Conservation (phyloP, 2,797 vertebrate species). For the Phrynocephalus guinanensis region DNA sequence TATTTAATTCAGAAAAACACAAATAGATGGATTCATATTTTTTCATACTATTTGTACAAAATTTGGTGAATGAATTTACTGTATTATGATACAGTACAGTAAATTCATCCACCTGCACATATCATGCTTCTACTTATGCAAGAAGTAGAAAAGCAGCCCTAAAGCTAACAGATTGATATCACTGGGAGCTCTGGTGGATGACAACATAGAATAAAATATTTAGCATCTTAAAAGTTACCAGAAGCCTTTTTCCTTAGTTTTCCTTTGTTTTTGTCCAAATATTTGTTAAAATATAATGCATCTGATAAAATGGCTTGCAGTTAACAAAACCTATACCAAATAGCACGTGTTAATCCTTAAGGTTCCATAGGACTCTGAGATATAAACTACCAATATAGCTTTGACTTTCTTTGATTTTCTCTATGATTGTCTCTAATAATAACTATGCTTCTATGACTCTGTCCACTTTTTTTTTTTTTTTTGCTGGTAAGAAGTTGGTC, state of each 20-base stretch:
- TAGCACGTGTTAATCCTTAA: too few relatives aligned
- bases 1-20: conserved; percentile 13
- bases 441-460: neutral
- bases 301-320: too few relatives aligned
- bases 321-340: too few relatives aligned
- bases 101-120: neutral
- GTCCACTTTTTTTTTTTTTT: neutral
- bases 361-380: neutral
- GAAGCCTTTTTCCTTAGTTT: too few relatives aligned
- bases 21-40: neutral
- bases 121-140: neutral
- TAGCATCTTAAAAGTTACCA: too few relatives aligned
- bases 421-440: neutral
- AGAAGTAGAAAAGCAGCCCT: neutral
- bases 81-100: neutral
- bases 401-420: neutral
- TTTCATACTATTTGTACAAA: neutral
- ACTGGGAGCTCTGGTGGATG: too few relatives aligned
- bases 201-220: too few relatives aligned
- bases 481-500: neutral
- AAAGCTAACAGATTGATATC: too few relatives aligned
- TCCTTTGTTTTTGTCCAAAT: neutral
- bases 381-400: conserved; percentile 4
- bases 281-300: neutral
- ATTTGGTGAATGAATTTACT: neutral